Base-by-base conservation (phyloP, 2,888 invertebrate species). In the Globia sparganii region DNA sequence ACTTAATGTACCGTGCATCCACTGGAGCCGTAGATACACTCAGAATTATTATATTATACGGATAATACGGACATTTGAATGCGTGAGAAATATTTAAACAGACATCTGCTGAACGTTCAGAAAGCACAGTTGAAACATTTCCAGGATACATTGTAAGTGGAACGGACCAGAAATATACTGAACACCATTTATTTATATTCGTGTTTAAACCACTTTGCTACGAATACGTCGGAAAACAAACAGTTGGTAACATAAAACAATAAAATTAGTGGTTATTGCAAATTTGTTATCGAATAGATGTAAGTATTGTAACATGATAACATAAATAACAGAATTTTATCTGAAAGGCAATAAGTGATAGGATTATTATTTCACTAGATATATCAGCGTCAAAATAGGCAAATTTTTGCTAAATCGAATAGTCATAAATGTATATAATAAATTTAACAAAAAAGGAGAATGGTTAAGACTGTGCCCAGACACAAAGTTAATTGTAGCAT, bases 61-160 rank as follows among this genome's bases (percentile, higher is more conserved):
- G 59, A 82, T 87, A 87, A 87, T 86, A 74, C 59, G 72, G 68
- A 61, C 87, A 87, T 86, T 87, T 87, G 73, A 83, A 84, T 87
- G 87, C 86, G 88, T 87, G 88, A 87, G 86, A 86, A 86, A 81
- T 81, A 77, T 62, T 77, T 74, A 72, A 80, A 65, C 58, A 72
- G 84, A 80, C 86, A 78, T 84, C 78, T 79, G 79, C 67, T 82
- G 78, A 84, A 81, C 62, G 77, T 82, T 76, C 66, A 66, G 75
- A 82, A 75, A 80, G 72, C 78, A 71, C 61, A 70, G 73, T 81
- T 73, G 69, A 66, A 83, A 84, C 80, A 64, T 77, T 75, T 79
- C 66, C 61, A 67, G 67, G 72, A 78, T 72, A 77, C 73, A 81
- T 82, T 64, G 69, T 80, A 67, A 78, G 71, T 72, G 64, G 70